These are phyloP conservation scores for Engystomops pustulosus DNA, from an alignment of 2,113 vertebrate species.

Conservation along the genomic window DNA sequence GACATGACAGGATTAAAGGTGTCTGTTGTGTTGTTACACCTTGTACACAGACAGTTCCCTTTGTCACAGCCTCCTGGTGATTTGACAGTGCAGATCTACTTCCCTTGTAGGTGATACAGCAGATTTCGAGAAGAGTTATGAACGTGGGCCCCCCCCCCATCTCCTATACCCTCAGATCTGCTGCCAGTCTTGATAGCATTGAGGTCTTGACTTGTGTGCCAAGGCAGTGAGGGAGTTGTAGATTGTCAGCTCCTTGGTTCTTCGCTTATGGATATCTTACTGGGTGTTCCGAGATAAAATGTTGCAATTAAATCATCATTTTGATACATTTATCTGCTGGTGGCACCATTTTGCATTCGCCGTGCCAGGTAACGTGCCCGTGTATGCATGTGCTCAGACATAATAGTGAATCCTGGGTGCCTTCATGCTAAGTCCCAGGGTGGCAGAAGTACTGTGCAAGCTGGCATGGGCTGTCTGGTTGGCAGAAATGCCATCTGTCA, in stretches of 20 bases:
- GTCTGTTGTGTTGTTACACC: conserved; percentile 83
- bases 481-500: conserved; percentile 78
- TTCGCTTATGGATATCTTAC: neutral
- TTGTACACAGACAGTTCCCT: conserved; percentile 76
- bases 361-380: conserved; percentile 25
- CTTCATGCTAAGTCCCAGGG: conserved; percentile 63
- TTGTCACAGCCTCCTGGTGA: conserved; percentile 80
- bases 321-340: neutral
- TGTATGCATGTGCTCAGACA: conserved; percentile 50
- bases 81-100: conserved; percentile 79
- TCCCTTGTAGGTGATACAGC: conserved; percentile 77
- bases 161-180: neutral
- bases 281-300: neutral
- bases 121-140: conserved; percentile 72
- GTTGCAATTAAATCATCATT: neutral
- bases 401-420: conserved; percentile 61
- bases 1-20: conserved; percentile 90
- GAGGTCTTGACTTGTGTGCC: conserved; percentile 46
- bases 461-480: conserved; percentile 75
- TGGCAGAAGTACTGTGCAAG: conserved; percentile 65
- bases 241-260: neutral
- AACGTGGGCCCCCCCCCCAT: conserved; percentile 41
- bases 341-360: neutral
- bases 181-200: neutral
- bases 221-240: neutral